phyloP scores from a whole-genome alignment of 92 coral and sea anemone species.

The Desmophyllum pertusum region DNA sequence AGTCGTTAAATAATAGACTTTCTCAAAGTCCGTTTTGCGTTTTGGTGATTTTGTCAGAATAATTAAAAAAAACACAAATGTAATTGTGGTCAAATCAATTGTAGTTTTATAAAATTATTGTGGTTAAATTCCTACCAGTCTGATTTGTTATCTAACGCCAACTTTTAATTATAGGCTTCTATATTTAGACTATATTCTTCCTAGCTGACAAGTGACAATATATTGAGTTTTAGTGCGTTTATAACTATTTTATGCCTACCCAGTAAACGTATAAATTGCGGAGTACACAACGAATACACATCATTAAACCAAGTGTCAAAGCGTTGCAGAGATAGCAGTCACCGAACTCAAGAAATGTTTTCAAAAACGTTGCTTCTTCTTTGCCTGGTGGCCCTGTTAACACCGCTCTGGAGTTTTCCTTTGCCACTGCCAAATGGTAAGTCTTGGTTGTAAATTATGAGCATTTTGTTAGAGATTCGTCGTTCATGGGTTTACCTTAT shows the following conservation, averaged over 20 bases:
- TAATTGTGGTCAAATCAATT: no score
- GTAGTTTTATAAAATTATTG: no score
- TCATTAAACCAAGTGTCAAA: not conserved
- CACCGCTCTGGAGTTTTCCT: constrained; percentile 25
- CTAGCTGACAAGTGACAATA: not conserved
- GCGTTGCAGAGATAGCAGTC: not conserved
- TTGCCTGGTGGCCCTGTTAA: constrained; percentile 9
- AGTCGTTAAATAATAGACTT: no score
- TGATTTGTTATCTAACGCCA: not conserved
- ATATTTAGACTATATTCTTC: not conserved
- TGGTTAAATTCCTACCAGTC: no score
- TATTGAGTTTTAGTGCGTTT: not conserved
- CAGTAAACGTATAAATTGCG: constrained; percentile 16
- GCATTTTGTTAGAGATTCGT: no score
- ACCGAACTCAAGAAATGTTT: constrained; percentile 1
- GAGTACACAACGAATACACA: not conserved
- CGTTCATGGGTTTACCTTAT: no score
- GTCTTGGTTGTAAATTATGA: no score
- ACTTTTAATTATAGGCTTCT: not conserved
- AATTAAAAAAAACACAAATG: no score
- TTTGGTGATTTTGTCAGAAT: no score
- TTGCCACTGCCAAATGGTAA: constrained; percentile 5
- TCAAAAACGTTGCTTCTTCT: constrained; percentile 1
- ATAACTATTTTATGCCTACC: not conserved
- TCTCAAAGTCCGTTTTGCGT: no score